Percentiles rank a stretch among this genome's conserved stretches.
These are phyloP conservation scores for Danio albolineatus DNA, from an alignment of 2,797 vertebrate genomes.

Conservation along the genomic window DNA sequence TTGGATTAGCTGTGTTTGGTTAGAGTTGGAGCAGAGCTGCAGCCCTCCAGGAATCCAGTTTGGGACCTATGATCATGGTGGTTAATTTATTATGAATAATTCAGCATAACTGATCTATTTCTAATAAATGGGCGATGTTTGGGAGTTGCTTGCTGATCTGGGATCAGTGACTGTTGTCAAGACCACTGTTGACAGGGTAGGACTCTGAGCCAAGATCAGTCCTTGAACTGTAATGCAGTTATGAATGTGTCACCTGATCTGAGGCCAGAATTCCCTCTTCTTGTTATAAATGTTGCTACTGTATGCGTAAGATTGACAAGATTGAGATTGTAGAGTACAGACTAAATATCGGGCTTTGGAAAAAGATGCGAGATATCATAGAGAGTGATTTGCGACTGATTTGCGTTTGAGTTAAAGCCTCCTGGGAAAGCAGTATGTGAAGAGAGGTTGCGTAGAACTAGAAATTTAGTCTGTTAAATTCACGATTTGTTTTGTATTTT, in stretches of 20 bases:
- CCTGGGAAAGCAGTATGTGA: slow-evolving; percentile 5
- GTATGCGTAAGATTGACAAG: neutral
- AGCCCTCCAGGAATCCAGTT: too few relatives aligned
- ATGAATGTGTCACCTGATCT: slow-evolving; percentile 12
- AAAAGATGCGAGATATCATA: neutral
- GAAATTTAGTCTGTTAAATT: slow-evolving; percentile 37
- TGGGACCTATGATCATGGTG: too few relatives aligned
- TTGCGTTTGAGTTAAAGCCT: slow-evolving; percentile 25
- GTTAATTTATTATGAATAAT: neutral
- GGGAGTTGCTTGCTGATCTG: slow-evolving; percentile 11
- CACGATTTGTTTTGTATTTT: slow-evolving; percentile 54
- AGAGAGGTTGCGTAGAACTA: slow-evolving; percentile 35
- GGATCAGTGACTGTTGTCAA: neutral
- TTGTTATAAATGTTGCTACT: slow-evolving; percentile 18
- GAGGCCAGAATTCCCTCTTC: neutral
- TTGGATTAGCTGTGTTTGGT: too few relatives aligned
- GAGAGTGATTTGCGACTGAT: slow-evolving; percentile 13
- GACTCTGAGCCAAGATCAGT: slow-evolving; percentile 14
- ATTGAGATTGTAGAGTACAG: neutral
- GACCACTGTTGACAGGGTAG: neutral
- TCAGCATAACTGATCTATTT: neutral
- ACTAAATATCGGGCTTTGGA: neutral
- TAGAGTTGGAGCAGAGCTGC: too few relatives aligned
- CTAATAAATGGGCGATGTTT: neutral
- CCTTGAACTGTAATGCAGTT: neutral